Percentiles rank a stretch among this genome's conserved stretches.
Conservation (phyloP, 2,113 vertebrate genomes). For the Muntiacus reevesi region DNA sequence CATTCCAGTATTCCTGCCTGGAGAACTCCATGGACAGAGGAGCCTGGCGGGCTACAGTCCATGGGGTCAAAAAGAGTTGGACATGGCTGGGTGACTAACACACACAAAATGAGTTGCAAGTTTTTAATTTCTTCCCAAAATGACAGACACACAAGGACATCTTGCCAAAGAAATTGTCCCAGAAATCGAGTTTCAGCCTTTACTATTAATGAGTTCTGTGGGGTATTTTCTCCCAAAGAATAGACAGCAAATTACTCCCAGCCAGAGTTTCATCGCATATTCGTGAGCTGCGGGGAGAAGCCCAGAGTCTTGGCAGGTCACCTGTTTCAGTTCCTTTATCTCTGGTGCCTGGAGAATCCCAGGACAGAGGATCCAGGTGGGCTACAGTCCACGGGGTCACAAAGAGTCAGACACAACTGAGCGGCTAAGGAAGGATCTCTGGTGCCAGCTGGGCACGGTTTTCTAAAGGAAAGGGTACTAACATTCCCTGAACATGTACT, state of each 20-base stretch:
- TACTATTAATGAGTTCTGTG: too few relatives aligned
- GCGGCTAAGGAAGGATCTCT: neutral
- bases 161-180: neutral
- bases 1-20: neutral
- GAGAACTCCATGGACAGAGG: neutral
- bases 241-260: neutral
- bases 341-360: neutral
- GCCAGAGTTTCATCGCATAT: neutral
- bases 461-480: neutral
- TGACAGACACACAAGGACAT: neutral
- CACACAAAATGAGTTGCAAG: neutral
- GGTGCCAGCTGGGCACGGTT: fast-evolving
- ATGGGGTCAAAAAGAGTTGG: neutral
- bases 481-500: fast-evolving
- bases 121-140: neutral
- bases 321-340: fast-evolving
- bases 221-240: neutral
- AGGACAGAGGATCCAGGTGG: neutral
- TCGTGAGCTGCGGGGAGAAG: fast-evolving
- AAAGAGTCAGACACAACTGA: neutral
- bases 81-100: neutral
- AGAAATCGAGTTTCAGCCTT: neutral
- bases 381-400: neutral
- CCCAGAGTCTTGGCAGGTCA: neutral
- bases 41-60: neutral